Percentiles rank a stretch among this genome's conserved stretches.
Evolutionary conservation across 2,888 invertebrate genomes (phyloP).

Genomic region (Dolichomitus sp.): DNA sequence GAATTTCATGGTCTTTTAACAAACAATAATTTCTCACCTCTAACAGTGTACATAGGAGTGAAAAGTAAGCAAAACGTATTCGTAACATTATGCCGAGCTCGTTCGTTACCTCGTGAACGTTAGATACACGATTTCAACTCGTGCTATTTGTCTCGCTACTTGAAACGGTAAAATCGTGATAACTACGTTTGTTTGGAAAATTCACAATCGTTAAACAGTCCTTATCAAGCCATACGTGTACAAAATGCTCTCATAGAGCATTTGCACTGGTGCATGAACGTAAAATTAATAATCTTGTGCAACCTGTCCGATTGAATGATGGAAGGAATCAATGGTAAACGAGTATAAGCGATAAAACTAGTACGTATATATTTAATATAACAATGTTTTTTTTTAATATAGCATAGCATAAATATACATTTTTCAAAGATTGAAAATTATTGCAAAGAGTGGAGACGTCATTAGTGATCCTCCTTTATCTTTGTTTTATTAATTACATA

Average conservation of each 20-base stretch:
- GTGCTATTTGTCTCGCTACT: background rate
- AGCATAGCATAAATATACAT: background rate
- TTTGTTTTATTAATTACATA: background rate
- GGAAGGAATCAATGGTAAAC: constrained; percentile 19
- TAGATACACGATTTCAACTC: constrained; percentile 28
- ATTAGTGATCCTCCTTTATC: background rate
- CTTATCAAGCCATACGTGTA: constrained; percentile 36
- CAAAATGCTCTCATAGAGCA: background rate
- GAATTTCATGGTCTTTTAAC: background rate
- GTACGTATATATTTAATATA: background rate
- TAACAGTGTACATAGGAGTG: constrained; percentile 19
- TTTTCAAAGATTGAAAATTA: background rate
- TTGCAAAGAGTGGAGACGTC: background rate
- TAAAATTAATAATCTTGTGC: background rate
- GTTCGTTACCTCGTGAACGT: constrained; percentile 18
- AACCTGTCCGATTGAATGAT: background rate
- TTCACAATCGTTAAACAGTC: constrained; percentile 28
- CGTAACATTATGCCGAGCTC: constrained; percentile 12
- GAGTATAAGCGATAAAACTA: background rate
- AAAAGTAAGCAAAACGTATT: background rate
- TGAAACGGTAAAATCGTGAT: background rate
- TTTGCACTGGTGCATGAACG: background rate
- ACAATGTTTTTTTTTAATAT: background rate
- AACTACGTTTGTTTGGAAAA: constrained; percentile 34
- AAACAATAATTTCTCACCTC: constrained; percentile 46